phyloP scores from a whole-genome alignment of 2,113 vertebrate species.

The Megaceryle maxima region DNA sequence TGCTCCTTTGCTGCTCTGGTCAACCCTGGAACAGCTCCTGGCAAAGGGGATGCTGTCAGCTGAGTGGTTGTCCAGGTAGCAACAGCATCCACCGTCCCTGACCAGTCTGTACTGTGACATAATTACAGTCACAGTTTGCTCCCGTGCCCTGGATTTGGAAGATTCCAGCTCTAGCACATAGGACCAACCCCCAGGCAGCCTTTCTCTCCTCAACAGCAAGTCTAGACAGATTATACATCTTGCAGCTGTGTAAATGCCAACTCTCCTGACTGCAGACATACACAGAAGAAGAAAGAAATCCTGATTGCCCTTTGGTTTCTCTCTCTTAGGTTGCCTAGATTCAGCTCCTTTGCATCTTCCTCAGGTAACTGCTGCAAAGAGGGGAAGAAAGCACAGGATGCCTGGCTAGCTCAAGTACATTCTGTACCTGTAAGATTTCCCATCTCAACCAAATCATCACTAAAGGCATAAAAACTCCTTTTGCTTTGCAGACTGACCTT shows the following conservation, averaged over 20 bases:
- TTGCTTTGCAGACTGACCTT: conserved; percentile 79
- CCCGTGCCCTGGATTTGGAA: neutral
- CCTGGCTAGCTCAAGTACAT: neutral
- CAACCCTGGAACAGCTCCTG: neutral
- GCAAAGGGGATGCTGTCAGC: neutral
- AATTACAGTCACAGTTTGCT: neutral
- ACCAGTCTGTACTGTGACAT: neutral
- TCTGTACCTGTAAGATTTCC: neutral
- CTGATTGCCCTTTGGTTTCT: neutral
- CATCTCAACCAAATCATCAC: neutral
- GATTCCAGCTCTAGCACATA: neutral
- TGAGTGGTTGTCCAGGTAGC: neutral
- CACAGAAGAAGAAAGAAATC: neutral
- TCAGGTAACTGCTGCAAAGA: neutral
- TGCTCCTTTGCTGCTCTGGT: neutral
- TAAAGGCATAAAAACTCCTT: accelerated
- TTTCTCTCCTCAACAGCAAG: neutral
- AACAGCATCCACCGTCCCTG: neutral
- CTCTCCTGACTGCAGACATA: neutral
- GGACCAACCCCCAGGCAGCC: neutral
- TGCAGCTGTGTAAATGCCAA: neutral
- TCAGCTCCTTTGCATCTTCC: neutral
- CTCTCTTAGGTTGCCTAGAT: neutral
- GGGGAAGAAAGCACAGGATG: neutral
- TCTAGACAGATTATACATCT: neutral